phyloP scores from a whole-genome alignment of 2,888 invertebrate genomes.

The Chrysolina haemoptera region DNA sequence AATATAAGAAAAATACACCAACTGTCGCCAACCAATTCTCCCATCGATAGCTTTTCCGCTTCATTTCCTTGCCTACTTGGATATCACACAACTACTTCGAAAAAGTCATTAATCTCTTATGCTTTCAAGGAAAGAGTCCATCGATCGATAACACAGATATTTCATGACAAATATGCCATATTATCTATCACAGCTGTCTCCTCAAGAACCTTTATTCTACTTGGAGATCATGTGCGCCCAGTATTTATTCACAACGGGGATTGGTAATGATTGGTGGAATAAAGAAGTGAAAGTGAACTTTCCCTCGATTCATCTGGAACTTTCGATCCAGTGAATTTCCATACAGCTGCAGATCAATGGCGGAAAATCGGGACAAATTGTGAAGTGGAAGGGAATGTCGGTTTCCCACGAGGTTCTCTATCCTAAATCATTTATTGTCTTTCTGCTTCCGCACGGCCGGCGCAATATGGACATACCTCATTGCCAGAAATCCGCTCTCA shows the following conservation, averaged over 20 bases:
- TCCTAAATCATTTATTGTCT: no score
- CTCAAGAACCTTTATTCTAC: slow-evolving; percentile 10
- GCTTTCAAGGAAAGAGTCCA: slow-evolving; percentile 1
- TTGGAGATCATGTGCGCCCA: slow-evolving; percentile 3
- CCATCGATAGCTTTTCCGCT: slow-evolving; percentile 4
- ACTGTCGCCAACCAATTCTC: not conserved
- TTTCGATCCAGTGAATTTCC: not conserved
- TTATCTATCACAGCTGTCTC: slow-evolving; percentile 16
- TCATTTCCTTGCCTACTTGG: slow-evolving; percentile 9
- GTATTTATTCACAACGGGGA: not conserved
- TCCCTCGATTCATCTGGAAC: not conserved
- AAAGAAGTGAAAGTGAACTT: not conserved
- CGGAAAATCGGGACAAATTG: no score
- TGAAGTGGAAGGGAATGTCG: no score
- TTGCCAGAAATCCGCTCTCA: no score
- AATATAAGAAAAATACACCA: slow-evolving; percentile 9
- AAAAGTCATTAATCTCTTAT: slow-evolving; percentile 17
- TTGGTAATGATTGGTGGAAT: not conserved
- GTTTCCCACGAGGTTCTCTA: no score
- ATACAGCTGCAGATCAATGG: no score
- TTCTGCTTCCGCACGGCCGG: no score
- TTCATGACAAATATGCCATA: slow-evolving; percentile 21
- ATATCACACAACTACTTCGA: slow-evolving; percentile 1
- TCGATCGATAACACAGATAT: slow-evolving; percentile 18
- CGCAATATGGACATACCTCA: no score